Conservation (phyloP, 2,888 invertebrate species). For the Diabrotica balteata region DNA sequence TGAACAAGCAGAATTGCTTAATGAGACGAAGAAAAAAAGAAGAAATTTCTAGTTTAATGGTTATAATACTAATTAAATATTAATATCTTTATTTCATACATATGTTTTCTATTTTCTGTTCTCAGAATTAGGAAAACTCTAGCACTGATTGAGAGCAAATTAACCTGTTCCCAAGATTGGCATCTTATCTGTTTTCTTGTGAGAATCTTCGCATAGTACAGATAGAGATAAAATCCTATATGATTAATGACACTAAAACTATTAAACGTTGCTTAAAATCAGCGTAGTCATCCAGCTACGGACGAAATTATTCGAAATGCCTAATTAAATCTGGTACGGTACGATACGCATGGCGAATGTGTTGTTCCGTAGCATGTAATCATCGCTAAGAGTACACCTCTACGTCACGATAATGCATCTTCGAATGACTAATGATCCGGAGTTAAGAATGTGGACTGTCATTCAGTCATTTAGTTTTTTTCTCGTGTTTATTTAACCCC, state of each 20-base stretch:
- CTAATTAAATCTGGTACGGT: constrained; percentile 46
- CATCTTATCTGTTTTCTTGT: neutral
- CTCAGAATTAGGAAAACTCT: no score
- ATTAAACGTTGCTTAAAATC: constrained; percentile 27
- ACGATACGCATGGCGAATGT: constrained; percentile 34
- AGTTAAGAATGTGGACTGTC: constrained; percentile 66
- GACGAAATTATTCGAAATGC: constrained; percentile 25
- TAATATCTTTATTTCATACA: no score
- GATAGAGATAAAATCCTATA: neutral
- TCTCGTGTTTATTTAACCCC: constrained; percentile 68
- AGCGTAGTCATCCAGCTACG: constrained; percentile 26
- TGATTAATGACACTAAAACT: constrained; percentile 28
- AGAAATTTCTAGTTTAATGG: no score
- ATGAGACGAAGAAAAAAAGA: no score
- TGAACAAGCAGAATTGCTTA: no score
- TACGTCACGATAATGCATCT: constrained; percentile 59
- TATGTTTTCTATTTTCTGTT: no score
- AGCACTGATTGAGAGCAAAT: no score
- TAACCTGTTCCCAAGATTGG: no score
- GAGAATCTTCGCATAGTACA: neutral
- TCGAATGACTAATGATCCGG: constrained; percentile 59
- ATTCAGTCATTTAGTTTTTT: constrained; percentile 66
- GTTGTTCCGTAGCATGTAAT: constrained; percentile 50
- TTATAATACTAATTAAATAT: no score
- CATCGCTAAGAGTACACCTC: constrained; percentile 59